Conservation (phyloP, 2,888 invertebrate genomes). For the Torymus aiolomorphi region DNA sequence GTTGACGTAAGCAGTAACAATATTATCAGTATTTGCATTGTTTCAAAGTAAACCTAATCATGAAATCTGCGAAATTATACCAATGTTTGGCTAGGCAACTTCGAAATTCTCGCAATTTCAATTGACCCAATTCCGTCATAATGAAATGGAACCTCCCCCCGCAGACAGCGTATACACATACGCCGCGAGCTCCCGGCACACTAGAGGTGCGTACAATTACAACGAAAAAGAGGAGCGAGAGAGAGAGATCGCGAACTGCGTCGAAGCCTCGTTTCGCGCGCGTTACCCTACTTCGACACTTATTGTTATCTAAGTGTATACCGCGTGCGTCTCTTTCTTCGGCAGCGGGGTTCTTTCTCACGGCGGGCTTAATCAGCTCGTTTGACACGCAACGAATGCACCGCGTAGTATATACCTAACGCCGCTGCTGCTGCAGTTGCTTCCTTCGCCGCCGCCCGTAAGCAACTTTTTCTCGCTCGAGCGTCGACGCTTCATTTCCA, state of each 20-base stretch:
- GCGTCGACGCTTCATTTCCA: conserved; percentile 60
- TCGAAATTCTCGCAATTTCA: conserved; percentile 13
- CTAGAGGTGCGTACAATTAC: no score
- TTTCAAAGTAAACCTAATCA: conserved; percentile 9
- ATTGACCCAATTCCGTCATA: conserved; percentile 24
- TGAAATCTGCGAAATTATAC: neutral
- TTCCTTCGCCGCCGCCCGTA: no score
- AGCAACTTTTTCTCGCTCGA: conserved; percentile 20
- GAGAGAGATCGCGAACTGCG: no score
- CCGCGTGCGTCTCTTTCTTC: neutral
- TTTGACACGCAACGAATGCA: conserved; percentile 62
- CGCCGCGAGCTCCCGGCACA: no score
- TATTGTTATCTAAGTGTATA: neutral
- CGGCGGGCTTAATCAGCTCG: conserved; percentile 60
- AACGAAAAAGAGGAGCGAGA: no score
- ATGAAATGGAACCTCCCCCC: neutral
- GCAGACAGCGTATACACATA: neutral
- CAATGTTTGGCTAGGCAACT: neutral
- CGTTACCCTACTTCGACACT: conserved; percentile 8
- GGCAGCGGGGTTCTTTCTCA: conserved; percentile 46
- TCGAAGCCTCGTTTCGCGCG: no score
- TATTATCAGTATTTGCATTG: conserved; percentile 1
- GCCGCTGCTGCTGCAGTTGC: neutral
- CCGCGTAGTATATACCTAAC: conserved; percentile 8
- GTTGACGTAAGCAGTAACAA: neutral